phyloP scores from a whole-genome alignment of 2,888 invertebrate species.

The Lobophora halterata region DNA sequence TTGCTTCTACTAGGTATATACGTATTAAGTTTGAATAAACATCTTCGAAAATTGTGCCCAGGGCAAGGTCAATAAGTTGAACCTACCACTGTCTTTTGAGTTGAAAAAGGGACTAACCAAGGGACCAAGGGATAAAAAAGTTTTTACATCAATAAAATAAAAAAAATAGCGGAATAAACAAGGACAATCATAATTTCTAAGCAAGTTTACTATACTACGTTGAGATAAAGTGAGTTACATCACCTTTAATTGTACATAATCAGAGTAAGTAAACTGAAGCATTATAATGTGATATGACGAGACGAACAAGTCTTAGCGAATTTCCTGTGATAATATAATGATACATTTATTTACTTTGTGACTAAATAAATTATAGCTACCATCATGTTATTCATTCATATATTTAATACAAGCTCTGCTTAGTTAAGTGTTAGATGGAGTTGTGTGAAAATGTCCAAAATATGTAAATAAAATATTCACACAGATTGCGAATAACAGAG shows the following conservation, averaged over 20 bases:
- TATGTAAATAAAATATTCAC: too few relatives aligned
- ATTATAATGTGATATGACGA: constrained; percentile 51
- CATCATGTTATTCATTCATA: constrained; percentile 20
- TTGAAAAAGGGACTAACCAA: too few relatives aligned
- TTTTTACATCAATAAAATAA: constrained; percentile 7
- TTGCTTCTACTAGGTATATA: too few relatives aligned
- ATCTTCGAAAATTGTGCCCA: constrained; percentile 31
- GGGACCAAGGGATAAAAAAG: constrained; percentile 28
- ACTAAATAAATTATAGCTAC: constrained; percentile 36
- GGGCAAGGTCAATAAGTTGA: too few relatives aligned
- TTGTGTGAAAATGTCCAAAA: too few relatives aligned
- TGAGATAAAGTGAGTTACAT: constrained; percentile 50
- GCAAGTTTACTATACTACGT: constrained; percentile 12
- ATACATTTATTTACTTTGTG: constrained; percentile 52
- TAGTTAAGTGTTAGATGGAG: too few relatives aligned
- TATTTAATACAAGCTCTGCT: too few relatives aligned
- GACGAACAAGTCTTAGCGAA: constrained; percentile 49
- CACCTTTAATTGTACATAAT: constrained; percentile 54
- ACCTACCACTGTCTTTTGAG: too few relatives aligned
- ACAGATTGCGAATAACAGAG: too few relatives aligned
- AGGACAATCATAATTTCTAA: constrained; percentile 26
- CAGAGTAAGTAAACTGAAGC: constrained; percentile 53
- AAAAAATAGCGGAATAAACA: constrained; percentile 4
- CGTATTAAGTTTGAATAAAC: constrained; percentile 38
- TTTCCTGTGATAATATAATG: constrained; percentile 43